Evolutionary conservation across 2,113 vertebrate genomes (phyloP).

Genomic region (Formicarius rufipectus): DNA sequence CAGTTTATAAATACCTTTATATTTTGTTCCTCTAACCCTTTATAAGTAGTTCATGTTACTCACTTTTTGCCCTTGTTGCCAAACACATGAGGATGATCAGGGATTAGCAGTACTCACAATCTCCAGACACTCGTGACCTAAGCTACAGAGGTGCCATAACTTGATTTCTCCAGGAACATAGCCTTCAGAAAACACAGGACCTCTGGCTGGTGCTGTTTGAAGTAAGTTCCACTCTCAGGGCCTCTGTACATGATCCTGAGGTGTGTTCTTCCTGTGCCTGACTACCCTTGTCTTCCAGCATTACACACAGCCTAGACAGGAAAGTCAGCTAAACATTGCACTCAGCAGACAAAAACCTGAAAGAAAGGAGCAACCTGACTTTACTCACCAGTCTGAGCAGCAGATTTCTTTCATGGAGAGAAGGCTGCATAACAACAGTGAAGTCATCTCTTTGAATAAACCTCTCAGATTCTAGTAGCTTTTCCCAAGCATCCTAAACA

Average conservation of each 20-base stretch:
- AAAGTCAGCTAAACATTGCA: not conserved
- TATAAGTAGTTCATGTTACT: not conserved
- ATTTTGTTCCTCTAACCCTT: not conserved
- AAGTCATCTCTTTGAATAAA: constrained; percentile 82
- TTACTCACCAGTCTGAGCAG: constrained; percentile 65
- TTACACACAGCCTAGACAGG: not conserved
- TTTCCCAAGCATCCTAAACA: constrained; percentile 75
- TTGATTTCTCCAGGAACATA: not conserved
- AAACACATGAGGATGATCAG: not conserved
- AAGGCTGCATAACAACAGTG: constrained; percentile 83
- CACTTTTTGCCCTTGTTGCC: not conserved
- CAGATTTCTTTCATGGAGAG: constrained; percentile 68
- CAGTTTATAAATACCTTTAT: not conserved
- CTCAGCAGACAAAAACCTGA: not conserved
- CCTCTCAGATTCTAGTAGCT: constrained; percentile 76
- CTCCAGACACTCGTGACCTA: not conserved
- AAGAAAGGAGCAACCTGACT: not conserved
- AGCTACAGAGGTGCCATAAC: not conserved
- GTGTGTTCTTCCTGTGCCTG: not conserved
- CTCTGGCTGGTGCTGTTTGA: not conserved
- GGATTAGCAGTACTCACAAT: not conserved
- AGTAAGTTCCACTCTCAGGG: not conserved
- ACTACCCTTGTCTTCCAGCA: not conserved
- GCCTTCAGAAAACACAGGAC: not conserved
- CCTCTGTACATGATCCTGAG: not conserved